Evolutionary conservation across 2,888 invertebrate genomes (phyloP), one percentile per base, ranked within the genome.

Genomic region (Adelognathus sp.): DNA sequence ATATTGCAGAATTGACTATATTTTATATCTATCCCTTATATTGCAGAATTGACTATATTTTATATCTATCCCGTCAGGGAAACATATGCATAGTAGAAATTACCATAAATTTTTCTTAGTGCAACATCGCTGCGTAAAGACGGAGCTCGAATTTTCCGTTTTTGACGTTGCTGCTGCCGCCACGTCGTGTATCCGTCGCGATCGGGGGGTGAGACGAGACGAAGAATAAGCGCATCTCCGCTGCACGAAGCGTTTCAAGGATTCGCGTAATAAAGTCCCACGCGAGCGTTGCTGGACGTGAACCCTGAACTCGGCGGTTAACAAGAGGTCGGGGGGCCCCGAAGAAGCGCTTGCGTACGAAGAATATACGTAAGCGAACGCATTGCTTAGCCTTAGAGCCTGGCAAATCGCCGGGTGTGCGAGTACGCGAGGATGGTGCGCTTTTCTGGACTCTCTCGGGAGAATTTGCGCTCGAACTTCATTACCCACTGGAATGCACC

Each of bases 271-370:
- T 78, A 80, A 80, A 80, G 69, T 80, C 80, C 77, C 77, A 78
- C 69, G 80, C 70, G 69, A 69, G 64, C 44, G 46, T 39, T 36
- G 41, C 70, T 75, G 46, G 72, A 79, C 66, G 46, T 79, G 80
- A 81, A 78, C 80, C 74, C 80, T 80, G 80, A 80, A 78, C 80
- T 56, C 58, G 58, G 14, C 50, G 64, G 74, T 75, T 80, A 78
- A 78, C 80, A 73, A 80, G 80, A 56, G 74, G 67, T 80, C 73
- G 64, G 60, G n/a, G n/a, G n/a, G n/a, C 36, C 41, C 27, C 16
- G 64, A 61, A 46, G 72, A 73, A 73, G 46, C 56, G 9, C 27
- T 29, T 21, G 21, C 60, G 46, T 21, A 27, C 41, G 21, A 54
- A 29, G 27, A 44, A 58, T 46, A 39, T 24, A n/a, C 7, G 52